phyloP scores from a whole-genome alignment of 2,113 vertebrate genomes.

The Pungitius pungitius region DNA sequence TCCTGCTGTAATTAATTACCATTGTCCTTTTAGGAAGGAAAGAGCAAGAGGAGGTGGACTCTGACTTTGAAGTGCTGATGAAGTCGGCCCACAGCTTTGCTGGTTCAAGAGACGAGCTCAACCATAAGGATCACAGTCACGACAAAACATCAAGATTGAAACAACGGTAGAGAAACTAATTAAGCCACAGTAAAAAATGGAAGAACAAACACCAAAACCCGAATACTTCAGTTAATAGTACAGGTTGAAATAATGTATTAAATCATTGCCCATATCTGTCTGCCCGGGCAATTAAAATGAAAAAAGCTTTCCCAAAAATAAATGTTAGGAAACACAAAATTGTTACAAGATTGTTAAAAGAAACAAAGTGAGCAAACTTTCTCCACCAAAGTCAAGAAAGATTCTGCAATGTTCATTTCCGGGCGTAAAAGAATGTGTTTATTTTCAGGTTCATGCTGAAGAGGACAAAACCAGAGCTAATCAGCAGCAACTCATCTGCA shows the following conservation, averaged over 20 bases:
- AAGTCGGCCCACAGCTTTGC: constrained; percentile 91
- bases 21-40: constrained; percentile 78
- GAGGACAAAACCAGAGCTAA: constrained; percentile 89
- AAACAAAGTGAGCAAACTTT: background rate
- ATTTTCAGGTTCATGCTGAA: constrained; percentile 89
- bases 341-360: background rate
- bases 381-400: background rate
- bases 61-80: constrained; percentile 97
- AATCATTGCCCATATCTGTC: background rate
- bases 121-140: constrained; percentile 91
- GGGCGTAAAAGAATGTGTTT: background rate
- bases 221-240: background rate
- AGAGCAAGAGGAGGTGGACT: constrained; percentile 90
- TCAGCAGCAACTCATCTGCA: constrained; percentile 87
- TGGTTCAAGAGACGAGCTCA: constrained; percentile 88
- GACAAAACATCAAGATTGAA: constrained; percentile 94
- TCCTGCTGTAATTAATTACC: constrained; percentile 58
- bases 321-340: background rate
- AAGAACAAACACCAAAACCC: background rate
- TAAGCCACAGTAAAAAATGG: background rate
- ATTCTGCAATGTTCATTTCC: background rate
- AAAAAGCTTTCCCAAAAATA: background rate
- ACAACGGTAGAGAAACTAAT: constrained; percentile 82
- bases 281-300: background rate
- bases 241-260: background rate